Base-by-base conservation (phyloP, 1,140 invertebrate genomes). In the Octopus sinensis region DNA sequence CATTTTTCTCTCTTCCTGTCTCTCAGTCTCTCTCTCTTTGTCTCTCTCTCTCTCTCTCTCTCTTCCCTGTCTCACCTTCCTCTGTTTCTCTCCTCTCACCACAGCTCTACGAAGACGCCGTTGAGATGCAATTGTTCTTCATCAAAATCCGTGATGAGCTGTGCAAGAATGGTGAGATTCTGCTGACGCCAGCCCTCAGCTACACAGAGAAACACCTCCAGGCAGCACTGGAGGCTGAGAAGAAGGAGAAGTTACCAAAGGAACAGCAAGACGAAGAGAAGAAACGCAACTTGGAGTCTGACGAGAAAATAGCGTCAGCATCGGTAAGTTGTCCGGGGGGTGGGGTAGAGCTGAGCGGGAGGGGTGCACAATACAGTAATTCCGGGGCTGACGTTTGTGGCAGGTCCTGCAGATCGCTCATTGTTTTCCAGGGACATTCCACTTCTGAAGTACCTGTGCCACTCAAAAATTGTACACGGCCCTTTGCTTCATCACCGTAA, bases 121-220 rank as follows among this genome's bases (percentile, higher is more conserved):
- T 98, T 56, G 97, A 98, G 87, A 92, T 99, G 79, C 97, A 99
- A 89, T 93, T 94, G 0, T 97, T 94, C 90, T 99, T 97, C 88
- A 95, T 99, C 77, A 93, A 94, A 76, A 89, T 83, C 76, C 85
- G 94, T 77, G 94, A 93, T 86, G 90, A 92, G 78, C 83, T 91
- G 12, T 92, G 92, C 85, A 91, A 90, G 78, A 93, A 93, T 87
- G 96, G 95, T 5, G 94, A 95, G 85, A 90, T 95, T 0, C 91
- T 99, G 0, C 93, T 95, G 81, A 97, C 97, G 0, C 95, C 96
- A 0, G 97, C 97, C 0, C 92, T 97, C 0, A 93, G 92, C 81
- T 97, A 95, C 88, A 95, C 94, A 0, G 91, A 89, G 78, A 84
- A 86, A 75, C 89, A 91, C 81, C 85, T 92, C 17, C 82, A 89